A percentile compares a stretch with the other conserved stretches of the same genome.
Conservation (phyloP, 2,888 invertebrate species). For the Cepaea hortensis region DNA sequence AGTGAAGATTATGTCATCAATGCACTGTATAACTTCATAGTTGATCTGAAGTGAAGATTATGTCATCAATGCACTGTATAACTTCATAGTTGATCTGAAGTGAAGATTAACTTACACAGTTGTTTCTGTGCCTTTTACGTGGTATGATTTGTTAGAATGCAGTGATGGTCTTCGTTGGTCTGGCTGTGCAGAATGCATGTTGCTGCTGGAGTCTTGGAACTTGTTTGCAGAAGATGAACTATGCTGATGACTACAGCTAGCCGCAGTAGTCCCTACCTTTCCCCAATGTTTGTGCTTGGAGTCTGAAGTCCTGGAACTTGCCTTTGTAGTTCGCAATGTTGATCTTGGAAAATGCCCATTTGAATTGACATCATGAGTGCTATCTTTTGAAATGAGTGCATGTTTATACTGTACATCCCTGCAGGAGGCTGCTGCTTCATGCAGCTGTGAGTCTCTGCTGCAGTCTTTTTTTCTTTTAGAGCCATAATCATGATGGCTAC, state of each 20-base stretch:
- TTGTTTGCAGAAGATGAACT: neutral
- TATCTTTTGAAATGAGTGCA: neutral
- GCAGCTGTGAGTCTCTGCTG: too few species aligned
- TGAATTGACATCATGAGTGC: neutral
- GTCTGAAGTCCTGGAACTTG: neutral
- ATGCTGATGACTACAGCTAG: neutral
- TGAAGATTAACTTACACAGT: neutral
- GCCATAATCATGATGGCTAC: neutral
- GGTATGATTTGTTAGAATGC: slow-evolving; percentile 13
- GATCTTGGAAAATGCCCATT: neutral
- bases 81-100: too few species aligned
- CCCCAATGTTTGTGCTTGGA: too few species aligned
- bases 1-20: too few species aligned
- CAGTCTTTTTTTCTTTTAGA: neutral
- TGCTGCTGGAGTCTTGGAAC: neutral
- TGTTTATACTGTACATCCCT: too few species aligned
- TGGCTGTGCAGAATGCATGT: neutral
- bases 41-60: too few species aligned
- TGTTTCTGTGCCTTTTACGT: slow-evolving; percentile 6
- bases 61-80: too few species aligned
- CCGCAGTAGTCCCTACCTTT: neutral
- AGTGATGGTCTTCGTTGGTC: neutral
- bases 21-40: too few species aligned
- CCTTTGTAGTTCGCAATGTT: neutral
- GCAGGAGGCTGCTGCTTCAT: neutral